Evolutionary conservation across 2,113 vertebrate species (phyloP), one percentile per base, ranked within the genome.

Genomic region (Aythya baeri): DNA sequence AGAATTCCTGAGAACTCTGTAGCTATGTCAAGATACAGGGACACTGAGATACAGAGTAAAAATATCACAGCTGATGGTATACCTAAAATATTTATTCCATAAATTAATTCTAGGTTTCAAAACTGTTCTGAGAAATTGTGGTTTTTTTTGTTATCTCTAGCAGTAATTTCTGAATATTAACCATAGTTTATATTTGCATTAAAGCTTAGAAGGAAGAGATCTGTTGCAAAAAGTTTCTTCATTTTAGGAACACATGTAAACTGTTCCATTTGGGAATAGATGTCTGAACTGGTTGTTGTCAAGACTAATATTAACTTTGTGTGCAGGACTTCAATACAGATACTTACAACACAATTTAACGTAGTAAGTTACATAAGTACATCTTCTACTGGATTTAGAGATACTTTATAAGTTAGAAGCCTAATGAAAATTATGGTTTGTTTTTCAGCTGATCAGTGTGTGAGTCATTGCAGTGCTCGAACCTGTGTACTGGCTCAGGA

Each of bases 401-500:
- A 31, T 31, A 11, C 34, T 75, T 83, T 0, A 1, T 55, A 41
- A 66, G 18, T 31, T 10, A 86, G 93, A 97, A 93, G 80, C 65
- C 92, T 98, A 86, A 98, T 95, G 89, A 93, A 86, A 90, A 85
- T 58, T 91, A 86, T 92, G 38, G 7, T 94, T 96, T 98, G 77
- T 97, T 96, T 98, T 94, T 57, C 97, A 96, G 94, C 98, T 97
- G 98, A 98, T 96, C 97, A 97, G 70, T 99, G 99, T 97, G 97
- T 98, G 76, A 98, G 84, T 58, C 62, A 80, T 11, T 99, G 99
- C 70, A 98, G 97, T 81, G 98, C 99, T 52, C 97, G 98, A 36
- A 98, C 98, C 75, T 99, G 99, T 59, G 95, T 98, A 7, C 97
- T 99, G 75, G 98, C 96, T 61, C 97, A 98, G 94, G 99, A 98